These are phyloP conservation scores for Phrynocephalus forsythii DNA, from an alignment of 2,797 vertebrate genomes.

Conservation along the genomic window DNA sequence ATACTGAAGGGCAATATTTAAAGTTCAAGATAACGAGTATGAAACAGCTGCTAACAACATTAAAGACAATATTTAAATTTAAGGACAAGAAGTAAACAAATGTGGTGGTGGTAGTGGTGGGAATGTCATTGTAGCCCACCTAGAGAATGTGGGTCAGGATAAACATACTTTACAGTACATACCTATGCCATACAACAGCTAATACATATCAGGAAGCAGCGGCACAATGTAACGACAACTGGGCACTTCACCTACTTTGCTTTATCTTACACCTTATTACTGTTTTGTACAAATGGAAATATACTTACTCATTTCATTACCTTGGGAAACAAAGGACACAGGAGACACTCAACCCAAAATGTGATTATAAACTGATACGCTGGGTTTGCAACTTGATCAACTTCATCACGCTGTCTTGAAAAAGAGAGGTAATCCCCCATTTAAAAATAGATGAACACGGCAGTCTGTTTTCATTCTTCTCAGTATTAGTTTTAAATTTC, in stretches of 20 bases:
- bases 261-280: accelerated
- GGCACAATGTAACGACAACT: not conserved
- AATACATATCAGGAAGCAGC: not conserved
- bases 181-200: not conserved
- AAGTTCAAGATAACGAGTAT: too few relatives aligned
- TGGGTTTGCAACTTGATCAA: conserved; percentile 13
- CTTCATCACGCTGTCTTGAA: not conserved
- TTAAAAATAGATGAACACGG: not conserved
- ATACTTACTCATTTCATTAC: not conserved
- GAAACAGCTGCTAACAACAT: too few relatives aligned
- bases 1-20: too few relatives aligned
- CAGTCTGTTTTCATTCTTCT: not conserved
- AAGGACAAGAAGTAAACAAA: too few relatives aligned
- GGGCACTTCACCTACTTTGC: not conserved
- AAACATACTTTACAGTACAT: too few relatives aligned
- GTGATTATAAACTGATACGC: not conserved
- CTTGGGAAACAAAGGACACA: not conserved
- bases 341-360: not conserved
- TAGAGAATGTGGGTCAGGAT: too few relatives aligned
- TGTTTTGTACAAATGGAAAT: not conserved
- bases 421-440: not conserved
- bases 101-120: too few relatives aligned
- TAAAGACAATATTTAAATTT: too few relatives aligned
- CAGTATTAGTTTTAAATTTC: not conserved
- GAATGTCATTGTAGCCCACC: too few relatives aligned